These are phyloP conservation scores for Muscicapa comitata DNA, from an alignment of 2,797 vertebrate species.

Conservation along the genomic window DNA sequence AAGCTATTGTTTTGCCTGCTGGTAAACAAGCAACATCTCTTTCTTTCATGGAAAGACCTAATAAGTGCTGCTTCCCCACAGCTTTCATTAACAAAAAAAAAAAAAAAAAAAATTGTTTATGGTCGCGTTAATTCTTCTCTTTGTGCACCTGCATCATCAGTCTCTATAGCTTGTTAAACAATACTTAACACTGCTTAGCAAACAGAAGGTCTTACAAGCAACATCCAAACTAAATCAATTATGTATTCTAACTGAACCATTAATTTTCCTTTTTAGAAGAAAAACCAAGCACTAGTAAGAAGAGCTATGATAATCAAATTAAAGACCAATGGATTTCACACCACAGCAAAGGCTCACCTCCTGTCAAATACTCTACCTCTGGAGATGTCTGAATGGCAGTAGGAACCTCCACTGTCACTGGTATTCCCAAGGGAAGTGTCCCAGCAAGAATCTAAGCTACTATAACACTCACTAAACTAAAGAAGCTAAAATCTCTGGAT, in stretches of 20 bases:
- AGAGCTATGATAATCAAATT: neutral
- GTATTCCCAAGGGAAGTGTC: neutral
- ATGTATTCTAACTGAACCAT: neutral
- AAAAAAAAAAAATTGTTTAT: neutral
- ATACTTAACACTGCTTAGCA: neutral
- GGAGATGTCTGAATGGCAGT: neutral
- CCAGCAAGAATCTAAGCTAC: neutral
- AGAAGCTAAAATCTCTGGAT: neutral
- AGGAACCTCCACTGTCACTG: neutral
- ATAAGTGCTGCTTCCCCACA: neutral
- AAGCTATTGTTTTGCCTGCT: neutral
- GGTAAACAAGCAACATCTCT: neutral
- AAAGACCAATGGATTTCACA: neutral
- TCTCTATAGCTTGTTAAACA: neutral
- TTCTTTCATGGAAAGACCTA: neutral
- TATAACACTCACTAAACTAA: neutral
- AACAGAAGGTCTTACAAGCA: neutral
- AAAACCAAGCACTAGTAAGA: neutral
- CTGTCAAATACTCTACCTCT: neutral
- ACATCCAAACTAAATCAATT: neutral
- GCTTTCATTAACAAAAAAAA: neutral
- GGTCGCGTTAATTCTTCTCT: neutral
- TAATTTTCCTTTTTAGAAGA: neutral
- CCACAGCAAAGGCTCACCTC: neutral
- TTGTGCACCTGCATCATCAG: neutral